Evolutionary conservation across 2,797 vertebrate species (phyloP).

Genomic region (Remorina albescens): DNA sequence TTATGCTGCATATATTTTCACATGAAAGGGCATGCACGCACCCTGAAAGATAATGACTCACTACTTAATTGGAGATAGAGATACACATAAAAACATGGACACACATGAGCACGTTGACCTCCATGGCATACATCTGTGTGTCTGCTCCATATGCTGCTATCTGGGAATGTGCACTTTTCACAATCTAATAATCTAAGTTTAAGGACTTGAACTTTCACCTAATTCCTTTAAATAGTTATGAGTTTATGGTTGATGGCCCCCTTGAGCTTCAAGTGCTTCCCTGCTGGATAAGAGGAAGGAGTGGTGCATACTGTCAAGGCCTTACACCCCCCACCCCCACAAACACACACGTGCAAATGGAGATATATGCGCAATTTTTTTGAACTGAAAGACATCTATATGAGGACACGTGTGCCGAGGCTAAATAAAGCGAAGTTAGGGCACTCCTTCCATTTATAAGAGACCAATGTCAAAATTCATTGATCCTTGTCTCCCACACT

Average conservation of each 20-base stretch:
- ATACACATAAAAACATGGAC: neutral
- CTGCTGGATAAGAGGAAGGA: conserved; percentile 90
- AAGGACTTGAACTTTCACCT: conserved; percentile 94
- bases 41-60: neutral
- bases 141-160: conserved; percentile 73
- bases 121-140: neutral
- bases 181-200: conserved; percentile 80
- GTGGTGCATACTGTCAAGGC: conserved; percentile 78
- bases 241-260: conserved; percentile 92
- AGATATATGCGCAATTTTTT: no score
- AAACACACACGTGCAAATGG: neutral
- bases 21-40: neutral
- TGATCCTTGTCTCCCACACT: neutral
- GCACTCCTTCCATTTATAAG: conserved; percentile 86
- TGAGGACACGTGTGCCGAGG: conserved; percentile 8
- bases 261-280: conserved; percentile 91
- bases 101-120: neutral
- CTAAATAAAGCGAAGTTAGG: conserved; percentile 59
- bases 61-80: neutral
- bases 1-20: conserved; percentile 9
- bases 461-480: conserved; percentile 68
- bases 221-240: conserved; percentile 95
- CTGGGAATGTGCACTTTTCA: conserved; percentile 90
- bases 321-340: conserved; percentile 25
- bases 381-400: neutral